phyloP scores from a whole-genome alignment of 2,797 vertebrate genomes.

The Aeoliscus strigatus region DNA sequence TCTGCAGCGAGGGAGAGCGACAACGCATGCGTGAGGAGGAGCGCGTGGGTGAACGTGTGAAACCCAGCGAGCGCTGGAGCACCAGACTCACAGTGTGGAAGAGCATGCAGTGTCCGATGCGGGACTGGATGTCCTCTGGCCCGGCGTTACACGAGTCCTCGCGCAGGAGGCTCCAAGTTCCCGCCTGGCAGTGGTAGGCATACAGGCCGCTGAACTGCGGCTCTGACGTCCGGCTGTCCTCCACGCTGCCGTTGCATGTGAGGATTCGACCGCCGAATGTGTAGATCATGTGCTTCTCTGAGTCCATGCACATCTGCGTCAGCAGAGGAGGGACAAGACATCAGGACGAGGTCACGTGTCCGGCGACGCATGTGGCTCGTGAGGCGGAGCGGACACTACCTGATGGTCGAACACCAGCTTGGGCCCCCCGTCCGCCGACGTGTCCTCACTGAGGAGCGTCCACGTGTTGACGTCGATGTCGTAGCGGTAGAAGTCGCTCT shows the following conservation, averaged over 20 bases:
- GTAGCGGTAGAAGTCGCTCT: conserved; percentile 97
- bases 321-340: conserved; percentile 7
- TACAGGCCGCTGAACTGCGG: conserved; percentile 97
- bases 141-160: conserved; percentile 98
- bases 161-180: conserved; percentile 89
- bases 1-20: conserved; percentile 66
- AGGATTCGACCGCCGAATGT: conserved; percentile 96
- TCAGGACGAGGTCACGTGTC: no score
- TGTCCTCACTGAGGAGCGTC: conserved; percentile 96
- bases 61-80: no score
- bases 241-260: conserved; percentile 93
- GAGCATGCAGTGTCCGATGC: conserved; percentile 99
- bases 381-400: conserved; percentile 67
- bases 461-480: conserved; percentile 95
- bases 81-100: conserved; percentile 84
- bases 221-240: conserved; percentile 92
- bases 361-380: no score
- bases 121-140: conserved; percentile 95
- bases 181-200: conserved; percentile 89
- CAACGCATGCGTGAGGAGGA: not conserved
- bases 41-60: no score
- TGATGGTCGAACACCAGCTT: conserved; percentile 99
- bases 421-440: conserved; percentile 90
- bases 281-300: conserved; percentile 99
- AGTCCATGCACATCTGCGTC: conserved; percentile 98